Percentiles rank a stretch among this genome's conserved stretches.
Evolutionary conservation across 2,113 vertebrate species (phyloP).

Genomic region (Eidolon helvum): DNA sequence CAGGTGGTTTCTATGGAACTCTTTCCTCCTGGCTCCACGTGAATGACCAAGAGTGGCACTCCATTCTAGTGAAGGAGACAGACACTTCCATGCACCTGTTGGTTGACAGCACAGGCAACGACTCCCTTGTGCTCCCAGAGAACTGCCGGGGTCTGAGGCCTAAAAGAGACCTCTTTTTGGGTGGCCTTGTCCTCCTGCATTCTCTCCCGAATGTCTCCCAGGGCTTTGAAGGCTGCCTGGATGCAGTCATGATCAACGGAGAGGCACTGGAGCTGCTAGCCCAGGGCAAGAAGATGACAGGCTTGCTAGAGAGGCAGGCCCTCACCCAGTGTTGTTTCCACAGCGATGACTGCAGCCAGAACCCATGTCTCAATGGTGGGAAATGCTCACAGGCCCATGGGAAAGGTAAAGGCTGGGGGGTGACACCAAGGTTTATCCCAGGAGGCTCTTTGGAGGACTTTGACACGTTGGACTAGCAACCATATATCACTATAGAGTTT

Average conservation of each 20-base stretch:
- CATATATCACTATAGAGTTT: not conserved
- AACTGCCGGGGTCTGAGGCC: conserved; percentile 82
- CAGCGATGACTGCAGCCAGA: conserved; percentile 80
- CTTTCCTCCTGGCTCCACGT: conserved; percentile 79
- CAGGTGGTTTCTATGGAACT: conserved; percentile 63
- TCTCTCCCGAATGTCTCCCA: conserved; percentile 56
- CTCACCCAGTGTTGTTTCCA: conserved; percentile 88
- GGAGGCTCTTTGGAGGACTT: not conserved
- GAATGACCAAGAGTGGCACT: conserved; percentile 90
- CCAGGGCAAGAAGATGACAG: conserved; percentile 64
- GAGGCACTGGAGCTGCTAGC: conserved; percentile 79
- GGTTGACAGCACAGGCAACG: conserved; percentile 80
- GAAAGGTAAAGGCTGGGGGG: conserved; percentile 84
- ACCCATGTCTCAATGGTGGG: conserved; percentile 89
- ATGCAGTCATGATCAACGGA: conserved; percentile 86
- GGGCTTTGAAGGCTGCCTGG: conserved; percentile 92
- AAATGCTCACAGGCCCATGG: conserved; percentile 82
- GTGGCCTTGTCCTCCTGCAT: conserved; percentile 70
- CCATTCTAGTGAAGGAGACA: conserved; percentile 88
- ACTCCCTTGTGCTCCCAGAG: conserved; percentile 76
- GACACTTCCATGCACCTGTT: conserved; percentile 81
- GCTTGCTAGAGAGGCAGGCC: conserved; percentile 84
- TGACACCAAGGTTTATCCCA: not conserved
- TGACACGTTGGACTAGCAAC: not conserved
- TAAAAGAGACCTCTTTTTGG: conserved; percentile 85